phyloP scores from a whole-genome alignment of 2,797 vertebrate genomes.

The Nothura maculosa region DNA sequence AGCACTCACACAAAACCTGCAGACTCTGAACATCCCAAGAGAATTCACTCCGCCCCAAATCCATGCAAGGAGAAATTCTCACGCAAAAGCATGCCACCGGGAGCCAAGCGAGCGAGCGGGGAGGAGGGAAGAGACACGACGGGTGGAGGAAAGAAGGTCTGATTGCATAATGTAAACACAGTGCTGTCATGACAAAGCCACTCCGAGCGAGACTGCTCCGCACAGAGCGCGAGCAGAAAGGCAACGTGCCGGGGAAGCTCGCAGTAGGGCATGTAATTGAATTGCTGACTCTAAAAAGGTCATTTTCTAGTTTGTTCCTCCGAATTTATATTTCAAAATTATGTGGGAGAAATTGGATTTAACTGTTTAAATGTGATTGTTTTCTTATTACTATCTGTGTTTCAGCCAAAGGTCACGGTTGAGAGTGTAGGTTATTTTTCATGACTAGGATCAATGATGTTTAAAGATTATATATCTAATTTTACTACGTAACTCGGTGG shows the following conservation, averaged over 20 bases:
- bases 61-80: conserved; percentile 72
- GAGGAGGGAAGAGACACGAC: conserved; percentile 4
- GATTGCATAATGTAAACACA: conserved; percentile 70
- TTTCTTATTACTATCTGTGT: conserved; percentile 72
- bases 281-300: conserved; percentile 63
- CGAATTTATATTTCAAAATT: conserved; percentile 71
- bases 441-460: conserved; percentile 74
- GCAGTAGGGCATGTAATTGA: conserved; percentile 52
- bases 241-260: neutral
- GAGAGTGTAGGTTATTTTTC: conserved; percentile 62
- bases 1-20: conserved; percentile 70
- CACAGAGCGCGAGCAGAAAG: conserved; percentile 11
- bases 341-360: conserved; percentile 61
- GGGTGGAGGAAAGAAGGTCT: conserved; percentile 64
- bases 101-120: conserved; percentile 46
- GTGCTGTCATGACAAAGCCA: conserved; percentile 75
- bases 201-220: conserved; percentile 46
- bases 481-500: conserved; percentile 69
- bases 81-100: conserved; percentile 67
- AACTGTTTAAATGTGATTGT: conserved; percentile 74
- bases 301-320: conserved; percentile 70
- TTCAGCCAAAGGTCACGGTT: conserved; percentile 69
- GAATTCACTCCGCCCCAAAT: conserved; percentile 63
- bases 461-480: conserved; percentile 78
- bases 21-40: conserved; percentile 58